These are phyloP conservation scores for Allenopithecus nigroviridis DNA, from an alignment of 2,797 vertebrate species.

Conservation along the genomic window DNA sequence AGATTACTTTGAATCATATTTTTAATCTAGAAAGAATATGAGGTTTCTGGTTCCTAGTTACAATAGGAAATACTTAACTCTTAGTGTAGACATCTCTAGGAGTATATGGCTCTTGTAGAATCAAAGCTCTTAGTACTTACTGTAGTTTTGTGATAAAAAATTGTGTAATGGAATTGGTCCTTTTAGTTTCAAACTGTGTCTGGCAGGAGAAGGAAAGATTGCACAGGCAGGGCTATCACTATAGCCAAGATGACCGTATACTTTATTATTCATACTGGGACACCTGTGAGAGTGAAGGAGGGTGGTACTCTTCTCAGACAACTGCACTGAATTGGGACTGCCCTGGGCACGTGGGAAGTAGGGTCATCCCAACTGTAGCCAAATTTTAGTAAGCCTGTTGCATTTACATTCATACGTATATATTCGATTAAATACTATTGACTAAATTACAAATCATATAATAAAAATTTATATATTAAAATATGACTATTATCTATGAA, in stretches of 20 bases:
- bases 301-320: neutral
- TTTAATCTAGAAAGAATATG: neutral
- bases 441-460: neutral
- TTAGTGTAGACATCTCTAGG: neutral
- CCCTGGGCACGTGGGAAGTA: neutral
- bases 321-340: neutral
- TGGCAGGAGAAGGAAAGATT: neutral
- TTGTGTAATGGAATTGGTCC: neutral
- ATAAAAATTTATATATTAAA: neutral
- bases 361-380: neutral
- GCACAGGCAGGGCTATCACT: neutral
- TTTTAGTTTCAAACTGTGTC: neutral
- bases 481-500: neutral
- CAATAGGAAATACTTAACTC: neutral
- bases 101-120: neutral
- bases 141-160: neutral
- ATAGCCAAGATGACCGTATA: neutral
- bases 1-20: constrained; percentile 14
- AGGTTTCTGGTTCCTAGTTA: neutral
- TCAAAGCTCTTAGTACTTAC: neutral
- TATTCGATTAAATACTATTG: neutral
- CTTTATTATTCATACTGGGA: neutral
- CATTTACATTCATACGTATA: neutral
- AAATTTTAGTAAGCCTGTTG: constrained; percentile 14
- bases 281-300: neutral